Evolutionary conservation across 2,113 vertebrate species (phyloP).

Genomic region (Nanorana parkeri): DNA sequence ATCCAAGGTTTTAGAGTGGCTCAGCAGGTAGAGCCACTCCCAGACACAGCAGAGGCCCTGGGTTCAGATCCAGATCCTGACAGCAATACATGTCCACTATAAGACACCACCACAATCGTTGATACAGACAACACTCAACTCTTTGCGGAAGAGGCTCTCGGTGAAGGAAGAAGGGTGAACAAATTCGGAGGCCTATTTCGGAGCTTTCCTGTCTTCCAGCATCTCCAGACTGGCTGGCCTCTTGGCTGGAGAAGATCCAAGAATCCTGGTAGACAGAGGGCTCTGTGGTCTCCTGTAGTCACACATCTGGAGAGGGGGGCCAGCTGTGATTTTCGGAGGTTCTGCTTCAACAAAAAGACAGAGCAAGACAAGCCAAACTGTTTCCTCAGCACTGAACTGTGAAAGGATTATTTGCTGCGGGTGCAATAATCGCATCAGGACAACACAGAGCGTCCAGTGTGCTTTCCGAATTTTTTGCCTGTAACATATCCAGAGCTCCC

Average conservation of each 20-base stretch:
- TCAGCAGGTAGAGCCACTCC: too few relatives aligned
- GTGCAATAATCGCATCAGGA: constrained; percentile 75
- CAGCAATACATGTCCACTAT: too few relatives aligned
- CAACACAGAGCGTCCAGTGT: constrained; percentile 44
- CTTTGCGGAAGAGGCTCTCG: not conserved
- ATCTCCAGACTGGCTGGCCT: constrained; percentile 64
- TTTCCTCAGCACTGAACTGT: constrained; percentile 76
- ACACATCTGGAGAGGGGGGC: constrained; percentile 78
- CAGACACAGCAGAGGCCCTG: too few relatives aligned
- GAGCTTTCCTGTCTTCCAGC: constrained; percentile 64
- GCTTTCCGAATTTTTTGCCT: too few relatives aligned
- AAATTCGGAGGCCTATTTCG: constrained; percentile 46
- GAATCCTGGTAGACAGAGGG: constrained; percentile 78
- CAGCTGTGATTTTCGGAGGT: constrained; percentile 76
- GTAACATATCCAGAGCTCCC: too few relatives aligned
- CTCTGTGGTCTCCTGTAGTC: constrained; percentile 64
- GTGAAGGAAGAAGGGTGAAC: constrained; percentile 46
- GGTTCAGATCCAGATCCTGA: too few relatives aligned
- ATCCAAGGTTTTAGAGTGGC: too few relatives aligned
- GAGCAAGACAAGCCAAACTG: constrained; percentile 78
- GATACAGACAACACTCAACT: not conserved
- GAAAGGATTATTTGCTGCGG: constrained; percentile 83
- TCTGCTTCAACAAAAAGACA: constrained; percentile 79
- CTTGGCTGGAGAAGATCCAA: constrained; percentile 71
- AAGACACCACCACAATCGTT: too few relatives aligned